Evolutionary conservation across 2,113 vertebrate species (phyloP).

Genomic region (Excalfactoria chinensis): DNA sequence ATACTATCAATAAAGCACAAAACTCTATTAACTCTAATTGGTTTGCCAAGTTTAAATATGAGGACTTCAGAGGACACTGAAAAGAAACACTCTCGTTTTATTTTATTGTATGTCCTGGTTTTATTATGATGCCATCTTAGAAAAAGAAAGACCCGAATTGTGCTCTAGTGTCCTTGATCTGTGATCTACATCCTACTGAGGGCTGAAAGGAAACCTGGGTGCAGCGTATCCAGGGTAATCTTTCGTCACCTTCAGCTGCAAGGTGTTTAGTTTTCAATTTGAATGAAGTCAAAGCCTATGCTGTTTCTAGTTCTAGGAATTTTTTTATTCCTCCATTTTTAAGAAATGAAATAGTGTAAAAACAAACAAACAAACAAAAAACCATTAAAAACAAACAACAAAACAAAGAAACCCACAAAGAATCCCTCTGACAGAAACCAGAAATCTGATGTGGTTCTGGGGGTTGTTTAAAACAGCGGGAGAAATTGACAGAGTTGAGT

Average conservation of each 20-base stretch:
- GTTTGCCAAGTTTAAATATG: background rate
- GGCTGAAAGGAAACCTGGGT: background rate
- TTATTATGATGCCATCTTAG: background rate
- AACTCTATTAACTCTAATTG: background rate
- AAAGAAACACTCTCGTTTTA: too few relatives aligned
- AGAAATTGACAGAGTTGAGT: background rate
- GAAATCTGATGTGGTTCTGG: fast-evolving
- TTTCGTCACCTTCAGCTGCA: background rate
- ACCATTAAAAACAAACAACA: background rate
- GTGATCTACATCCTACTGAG: background rate
- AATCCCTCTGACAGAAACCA: background rate
- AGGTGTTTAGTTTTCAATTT: background rate
- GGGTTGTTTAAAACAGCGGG: background rate
- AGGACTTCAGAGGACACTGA: background rate
- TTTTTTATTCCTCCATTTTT: background rate
- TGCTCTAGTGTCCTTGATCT: fast-evolving
- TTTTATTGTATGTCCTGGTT: background rate
- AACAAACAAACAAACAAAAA: background rate
- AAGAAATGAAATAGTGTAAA: background rate
- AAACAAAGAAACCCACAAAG: background rate
- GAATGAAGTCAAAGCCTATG: background rate
- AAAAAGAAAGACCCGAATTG: background rate
- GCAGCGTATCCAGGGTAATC: background rate
- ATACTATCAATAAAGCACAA: background rate
- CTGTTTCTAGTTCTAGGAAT: background rate